phyloP scores from a whole-genome alignment of 1,140 invertebrate species.

The Oncopeltus fasciatus region DNA sequence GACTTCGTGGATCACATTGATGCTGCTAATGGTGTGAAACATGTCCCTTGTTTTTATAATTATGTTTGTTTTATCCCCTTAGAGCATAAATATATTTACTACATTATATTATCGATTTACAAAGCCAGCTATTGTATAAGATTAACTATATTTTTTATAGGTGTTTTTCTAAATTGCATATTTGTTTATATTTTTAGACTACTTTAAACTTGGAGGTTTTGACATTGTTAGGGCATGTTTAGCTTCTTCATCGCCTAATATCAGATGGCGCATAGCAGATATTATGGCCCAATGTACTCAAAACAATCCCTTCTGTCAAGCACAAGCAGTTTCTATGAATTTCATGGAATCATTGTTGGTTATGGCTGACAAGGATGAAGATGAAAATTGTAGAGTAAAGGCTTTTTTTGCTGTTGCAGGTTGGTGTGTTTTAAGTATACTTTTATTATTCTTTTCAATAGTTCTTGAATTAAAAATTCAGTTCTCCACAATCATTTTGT shows the following conservation, averaged over 20 bases:
- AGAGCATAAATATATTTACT: not conserved
- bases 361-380: constrained; percentile 6
- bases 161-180: not conserved
- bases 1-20: constrained; percentile 19
- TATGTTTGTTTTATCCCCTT: not conserved
- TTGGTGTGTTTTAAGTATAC: constrained; percentile 3
- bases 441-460: not conserved
- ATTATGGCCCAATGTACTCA: constrained; percentile 15
- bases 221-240: constrained; percentile 10
- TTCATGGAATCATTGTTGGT: not conserved
- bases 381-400: constrained; percentile 14
- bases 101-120: not conserved
- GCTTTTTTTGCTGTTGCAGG: constrained; percentile 18
- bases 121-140: not conserved
- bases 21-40: constrained; percentile 19
- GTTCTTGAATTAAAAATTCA: not conserved
- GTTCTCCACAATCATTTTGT: not conserved
- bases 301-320: constrained; percentile 18
- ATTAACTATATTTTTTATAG: not conserved
- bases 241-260: not conserved
- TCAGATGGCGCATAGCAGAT: constrained; percentile 19
- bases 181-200: constrained; percentile 12
- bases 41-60: not conserved
- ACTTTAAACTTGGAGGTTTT: constrained; percentile 17
- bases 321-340: constrained; percentile 5